Conservation (phyloP, 1,140 invertebrate genomes). For the Microplitis mediator region DNA sequence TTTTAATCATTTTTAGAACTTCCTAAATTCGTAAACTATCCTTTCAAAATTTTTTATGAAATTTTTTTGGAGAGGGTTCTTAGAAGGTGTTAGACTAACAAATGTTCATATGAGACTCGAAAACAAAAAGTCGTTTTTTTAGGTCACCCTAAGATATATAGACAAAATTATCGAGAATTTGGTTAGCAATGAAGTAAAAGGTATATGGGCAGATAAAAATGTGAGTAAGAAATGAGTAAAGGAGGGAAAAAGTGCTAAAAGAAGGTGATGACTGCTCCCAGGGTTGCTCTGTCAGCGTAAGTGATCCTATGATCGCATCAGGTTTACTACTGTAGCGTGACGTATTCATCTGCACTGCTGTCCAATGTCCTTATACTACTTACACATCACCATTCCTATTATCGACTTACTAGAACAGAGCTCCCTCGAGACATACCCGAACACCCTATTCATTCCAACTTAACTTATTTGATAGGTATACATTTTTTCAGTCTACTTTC, state of each 20-base stretch:
- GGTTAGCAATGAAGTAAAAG: too few relatives aligned
- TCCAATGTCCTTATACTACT: slow-evolving; percentile 17
- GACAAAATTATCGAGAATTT: too few relatives aligned
- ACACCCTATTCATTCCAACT: slow-evolving; percentile 1
- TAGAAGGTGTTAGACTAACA: too few relatives aligned
- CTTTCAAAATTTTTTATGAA: too few relatives aligned
- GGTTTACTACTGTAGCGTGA: slow-evolving; percentile 60
- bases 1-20: too few relatives aligned
- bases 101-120: too few relatives aligned
- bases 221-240: background rate
- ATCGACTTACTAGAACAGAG: slow-evolving; percentile 59
- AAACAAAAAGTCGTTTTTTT: too few relatives aligned
- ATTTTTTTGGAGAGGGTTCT: too few relatives aligned
- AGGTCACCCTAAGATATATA: too few relatives aligned
- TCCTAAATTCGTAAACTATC: too few relatives aligned
- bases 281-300: slow-evolving; percentile 57
- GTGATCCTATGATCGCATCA: slow-evolving; percentile 56
- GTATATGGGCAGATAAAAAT: too few relatives aligned
- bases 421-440: slow-evolving; percentile 46
- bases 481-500: too few relatives aligned
- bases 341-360: slow-evolving; percentile 50
- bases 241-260: slow-evolving; percentile 18
- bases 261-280: slow-evolving; percentile 59
- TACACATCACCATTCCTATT: slow-evolving; percentile 56
- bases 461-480: background rate